These are phyloP conservation scores for Psettodes erumei DNA, from an alignment of 2,113 vertebrate species.

Conservation along the genomic window DNA sequence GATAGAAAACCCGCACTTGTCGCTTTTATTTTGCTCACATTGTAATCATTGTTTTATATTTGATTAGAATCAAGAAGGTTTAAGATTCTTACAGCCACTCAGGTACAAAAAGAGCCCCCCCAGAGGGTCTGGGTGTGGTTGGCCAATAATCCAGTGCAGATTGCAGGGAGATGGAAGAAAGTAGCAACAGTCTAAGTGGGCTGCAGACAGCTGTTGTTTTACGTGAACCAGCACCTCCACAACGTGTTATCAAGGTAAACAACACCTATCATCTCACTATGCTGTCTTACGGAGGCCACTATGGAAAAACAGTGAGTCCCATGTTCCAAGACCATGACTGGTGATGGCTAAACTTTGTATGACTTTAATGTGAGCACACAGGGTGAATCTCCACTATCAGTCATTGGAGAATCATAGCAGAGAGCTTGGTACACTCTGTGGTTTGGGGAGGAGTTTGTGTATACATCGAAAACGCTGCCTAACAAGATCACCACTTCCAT, in stretches of 20 bases:
- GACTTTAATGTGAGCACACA: background rate
- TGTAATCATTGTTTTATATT: no score
- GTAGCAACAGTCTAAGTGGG: background rate
- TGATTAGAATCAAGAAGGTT: no score
- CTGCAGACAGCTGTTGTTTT: background rate
- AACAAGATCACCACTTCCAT: conserved; percentile 35
- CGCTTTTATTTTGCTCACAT: no score
- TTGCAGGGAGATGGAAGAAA: background rate
- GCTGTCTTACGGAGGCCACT: no score
- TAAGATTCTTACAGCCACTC: no score
- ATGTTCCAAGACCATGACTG: no score
- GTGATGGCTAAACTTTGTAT: no score
- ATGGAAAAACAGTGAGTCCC: no score
- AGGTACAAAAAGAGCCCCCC: no score
- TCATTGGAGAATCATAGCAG: conserved; percentile 28
- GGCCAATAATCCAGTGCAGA: background rate
- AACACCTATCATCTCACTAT: no score
- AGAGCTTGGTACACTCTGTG: background rate
- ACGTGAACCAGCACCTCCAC: background rate
- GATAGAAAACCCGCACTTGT: no score
- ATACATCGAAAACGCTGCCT: conserved; percentile 20
- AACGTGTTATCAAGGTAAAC: background rate
- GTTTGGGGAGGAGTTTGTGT: background rate
- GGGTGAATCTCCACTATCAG: conserved; percentile 9
- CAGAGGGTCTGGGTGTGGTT: background rate